Evolutionary conservation across 2,797 vertebrate genomes (phyloP), one percentile per base, ranked within the genome.

Genomic region (Acrossocheilus wenchowensis): DNA sequence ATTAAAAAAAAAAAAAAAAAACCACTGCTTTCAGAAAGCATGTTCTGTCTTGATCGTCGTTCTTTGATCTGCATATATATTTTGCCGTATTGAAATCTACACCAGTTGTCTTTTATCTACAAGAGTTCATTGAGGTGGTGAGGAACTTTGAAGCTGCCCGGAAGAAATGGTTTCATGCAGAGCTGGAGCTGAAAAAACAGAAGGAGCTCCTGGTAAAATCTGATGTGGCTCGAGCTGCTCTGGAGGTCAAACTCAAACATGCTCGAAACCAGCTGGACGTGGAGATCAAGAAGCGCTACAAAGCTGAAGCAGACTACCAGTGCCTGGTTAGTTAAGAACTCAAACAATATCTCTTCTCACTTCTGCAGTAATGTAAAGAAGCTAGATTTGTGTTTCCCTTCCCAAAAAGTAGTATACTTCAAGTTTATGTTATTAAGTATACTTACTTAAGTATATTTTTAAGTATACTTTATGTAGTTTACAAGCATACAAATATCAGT

Each of bases 201-300:
- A 95, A 93, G 79, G 96, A 95, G 89, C 87, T 93, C 14, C 89
- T 96, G 89, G 91, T 95, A 15, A 96, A 96, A 88, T 95, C 95
- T 0, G 95, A 97, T 6, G 90, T 96, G 83, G 91, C 95, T 82
- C 95, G 95, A 34, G 91, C 93, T 0, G 94, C 93, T 0, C 92
- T 95, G 84, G 95, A 96, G 82, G 95, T 96, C 88, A 94, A 95
- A 87, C 93, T 96, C 23, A 96, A 95, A 82, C 95, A 96, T 0
- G 94, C 95, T 30, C 94, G 95, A 1, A 97, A 97, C 90, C 97
- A 98, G 88, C 94, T 97, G 89, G 96, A 97, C 0, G 93, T 98
- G 87, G 97, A 98, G 92, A 96, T 98, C 94, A 97, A 95, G 91
- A 96, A 96, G 54, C 93, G 96, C 14, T 93, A 94, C 91, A 95